Conservation (phyloP, 2,797 vertebrate genomes). For the Acanthopagrus latus region DNA sequence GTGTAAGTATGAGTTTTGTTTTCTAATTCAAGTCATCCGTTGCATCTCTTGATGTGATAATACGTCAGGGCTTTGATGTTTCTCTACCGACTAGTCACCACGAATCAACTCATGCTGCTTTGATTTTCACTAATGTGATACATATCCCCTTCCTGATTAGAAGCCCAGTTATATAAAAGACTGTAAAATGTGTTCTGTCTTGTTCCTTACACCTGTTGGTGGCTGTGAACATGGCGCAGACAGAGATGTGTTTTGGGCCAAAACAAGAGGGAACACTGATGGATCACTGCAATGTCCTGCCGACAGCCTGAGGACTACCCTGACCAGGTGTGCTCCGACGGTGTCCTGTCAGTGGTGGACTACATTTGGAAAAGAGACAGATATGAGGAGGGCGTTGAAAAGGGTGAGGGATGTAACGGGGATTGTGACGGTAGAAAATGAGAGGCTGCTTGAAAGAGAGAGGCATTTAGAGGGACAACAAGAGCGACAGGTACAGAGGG, state of each 20-base stretch:
- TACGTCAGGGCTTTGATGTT: not conserved
- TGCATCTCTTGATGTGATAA: not conserved
- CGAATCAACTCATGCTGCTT: not conserved
- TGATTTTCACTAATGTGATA: not conserved
- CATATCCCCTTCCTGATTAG: not conserved
- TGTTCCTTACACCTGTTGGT: slow-evolving; percentile 36
- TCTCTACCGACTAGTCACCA: not conserved
- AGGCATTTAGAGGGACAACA: slow-evolving; percentile 59
- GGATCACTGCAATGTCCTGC: slow-evolving; percentile 45
- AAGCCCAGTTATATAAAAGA: not conserved
- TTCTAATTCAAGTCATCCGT: not conserved
- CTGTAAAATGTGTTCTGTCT: not conserved
- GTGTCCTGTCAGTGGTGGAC: slow-evolving; percentile 46
- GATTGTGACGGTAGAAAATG: slow-evolving; percentile 58
- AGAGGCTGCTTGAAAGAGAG: slow-evolving; percentile 64
- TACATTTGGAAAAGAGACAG: slow-evolving; percentile 46
- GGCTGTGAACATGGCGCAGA: not conserved
- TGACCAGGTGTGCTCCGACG: slow-evolving; percentile 35
- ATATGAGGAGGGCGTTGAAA: slow-evolving; percentile 59
- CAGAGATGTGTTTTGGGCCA: slow-evolving; percentile 6
- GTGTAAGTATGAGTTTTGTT: not conserved
- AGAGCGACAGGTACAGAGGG: slow-evolving; percentile 48
- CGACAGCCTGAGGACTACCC: slow-evolving; percentile 50
- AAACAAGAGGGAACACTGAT: slow-evolving; percentile 48
- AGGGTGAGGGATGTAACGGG: slow-evolving; percentile 52